phyloP scores from a whole-genome alignment of 2,797 vertebrate genomes.

The Craterocephalus amniculus region DNA sequence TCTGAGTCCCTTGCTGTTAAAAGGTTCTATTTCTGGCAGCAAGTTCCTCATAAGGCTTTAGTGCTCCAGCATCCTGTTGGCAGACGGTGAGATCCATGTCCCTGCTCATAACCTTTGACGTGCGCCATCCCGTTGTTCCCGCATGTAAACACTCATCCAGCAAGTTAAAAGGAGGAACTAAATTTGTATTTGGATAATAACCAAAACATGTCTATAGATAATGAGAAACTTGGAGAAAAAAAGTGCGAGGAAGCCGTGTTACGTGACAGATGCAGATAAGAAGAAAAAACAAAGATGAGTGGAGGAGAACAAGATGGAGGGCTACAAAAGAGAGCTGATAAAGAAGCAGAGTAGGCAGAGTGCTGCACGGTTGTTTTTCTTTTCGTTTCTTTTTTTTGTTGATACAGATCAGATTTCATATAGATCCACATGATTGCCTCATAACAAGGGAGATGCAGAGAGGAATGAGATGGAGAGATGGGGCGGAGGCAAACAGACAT shows the following conservation, averaged over 20 bases:
- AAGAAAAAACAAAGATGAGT: constrained; percentile 45
- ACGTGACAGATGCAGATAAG: constrained; percentile 47
- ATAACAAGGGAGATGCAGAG: constrained; percentile 70
- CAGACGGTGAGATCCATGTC: constrained; percentile 39
- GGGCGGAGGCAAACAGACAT: constrained; percentile 57
- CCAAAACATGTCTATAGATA: constrained; percentile 26
- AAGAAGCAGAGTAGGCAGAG: constrained; percentile 45
- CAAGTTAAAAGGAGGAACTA: constrained; percentile 15
- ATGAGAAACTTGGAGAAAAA: constrained; percentile 30
- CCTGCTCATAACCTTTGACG: constrained; percentile 59
- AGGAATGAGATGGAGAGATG: constrained; percentile 65
- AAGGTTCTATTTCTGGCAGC: constrained; percentile 69
- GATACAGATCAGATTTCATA: constrained; percentile 80
- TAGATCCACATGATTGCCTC: constrained; percentile 81
- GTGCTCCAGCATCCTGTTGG: constrained; percentile 52
- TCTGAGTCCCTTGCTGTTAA: constrained; percentile 47
- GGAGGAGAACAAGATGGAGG: constrained; percentile 66
- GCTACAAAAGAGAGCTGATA: constrained; percentile 45
- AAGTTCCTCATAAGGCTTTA: constrained; percentile 43
- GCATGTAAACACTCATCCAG: constrained; percentile 2
- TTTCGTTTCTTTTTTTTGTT: too few relatives aligned
- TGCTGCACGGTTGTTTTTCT: constrained; percentile 54
- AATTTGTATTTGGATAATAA: constrained; percentile 18
- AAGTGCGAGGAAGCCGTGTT: constrained; percentile 26
- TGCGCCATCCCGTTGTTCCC: constrained; percentile 19